Evolutionary conservation across 2,113 vertebrate genomes (phyloP), one percentile per base, ranked within the genome.

Genomic region (cattle (Bos taurus)): DNA sequence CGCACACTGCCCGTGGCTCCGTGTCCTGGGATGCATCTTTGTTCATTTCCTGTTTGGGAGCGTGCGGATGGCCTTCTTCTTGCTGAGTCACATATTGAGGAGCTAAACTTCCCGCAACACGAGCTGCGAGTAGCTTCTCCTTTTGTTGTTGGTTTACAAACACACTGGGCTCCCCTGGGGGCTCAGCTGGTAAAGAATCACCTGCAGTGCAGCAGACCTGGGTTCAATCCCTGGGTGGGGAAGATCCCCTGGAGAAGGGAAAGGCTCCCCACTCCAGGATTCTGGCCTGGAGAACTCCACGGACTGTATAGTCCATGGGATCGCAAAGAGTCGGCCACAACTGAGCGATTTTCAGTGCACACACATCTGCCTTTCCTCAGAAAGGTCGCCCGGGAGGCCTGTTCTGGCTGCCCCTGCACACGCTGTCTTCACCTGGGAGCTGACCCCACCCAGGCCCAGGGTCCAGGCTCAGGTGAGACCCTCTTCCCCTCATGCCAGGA

Each of bases 11-110:
- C 13, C n/a, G 0, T 0, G 50, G 28, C 71, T 48, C 33, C 26
- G 0, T 6, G 10, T 36, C 89, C 52, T 6, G 25, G 1, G 10
- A 26, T 1, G 25, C 1, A 6, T 3, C 14, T 26, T 43, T 11
- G 43, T 21, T 78, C 14, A 30, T 26, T 54, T 89, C 57, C 90
- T 36, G 0, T 30, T 33, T 43, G 40, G 64, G 15, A 85, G 16
- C 25, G 19, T 59, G 9, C 15, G 52, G 84, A 10, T 21, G 62
- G 6, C 5, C 56, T 71, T 89, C n/a, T n/a, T 50, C 62, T 81
- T 21, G 17, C 3, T 60, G 74, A 56, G 19, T 87, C 30, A 4
- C 13, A 23, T 46, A 30, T 10, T 16, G 57, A 62, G 57, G 77
- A 80, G 33, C 23, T 28, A 40, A 10, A 62, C 36, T 60, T 40